Evolutionary conservation across 2,113 vertebrate genomes (phyloP).

Genomic region (Gadus macrocephalus): DNA sequence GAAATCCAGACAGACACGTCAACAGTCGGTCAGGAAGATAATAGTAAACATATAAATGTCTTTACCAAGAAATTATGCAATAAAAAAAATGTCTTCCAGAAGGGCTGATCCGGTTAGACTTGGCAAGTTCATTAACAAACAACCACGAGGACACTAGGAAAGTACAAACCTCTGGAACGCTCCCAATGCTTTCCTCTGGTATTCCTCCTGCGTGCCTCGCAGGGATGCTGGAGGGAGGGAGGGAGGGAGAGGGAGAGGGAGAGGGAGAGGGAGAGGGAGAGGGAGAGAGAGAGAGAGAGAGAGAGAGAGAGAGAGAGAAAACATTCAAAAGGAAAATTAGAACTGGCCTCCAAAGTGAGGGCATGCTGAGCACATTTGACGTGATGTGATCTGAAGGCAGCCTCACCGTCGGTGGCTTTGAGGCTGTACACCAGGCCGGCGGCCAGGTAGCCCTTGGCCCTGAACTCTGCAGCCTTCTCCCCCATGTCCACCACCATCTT

Average conservation of each 20-base stretch:
- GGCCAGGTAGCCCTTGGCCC: constrained; percentile 93
- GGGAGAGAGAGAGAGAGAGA: no score
- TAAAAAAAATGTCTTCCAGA: no score
- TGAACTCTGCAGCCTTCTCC: constrained; percentile 93
- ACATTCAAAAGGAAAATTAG: neutral
- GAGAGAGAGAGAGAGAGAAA: neutral
- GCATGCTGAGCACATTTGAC: neutral
- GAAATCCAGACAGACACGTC: neutral
- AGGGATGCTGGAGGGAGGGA: constrained; percentile 79
- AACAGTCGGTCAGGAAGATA: neutral
- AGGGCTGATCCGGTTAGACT: no score
- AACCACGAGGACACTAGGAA: neutral
- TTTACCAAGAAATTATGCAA: no score
- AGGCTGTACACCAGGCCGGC: constrained; percentile 92
- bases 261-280: neutral
- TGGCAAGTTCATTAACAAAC: no score
- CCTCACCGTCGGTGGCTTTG: constrained; percentile 94
- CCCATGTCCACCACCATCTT: constrained; percentile 90
- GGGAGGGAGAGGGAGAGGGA: constrained; percentile 3
- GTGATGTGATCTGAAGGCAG: no score
- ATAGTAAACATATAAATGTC: no score
- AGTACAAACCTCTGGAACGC: constrained; percentile 92
- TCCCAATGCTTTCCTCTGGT: constrained; percentile 95
- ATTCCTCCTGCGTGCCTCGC: constrained; percentile 90
- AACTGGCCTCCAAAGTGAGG: neutral